Evolutionary conservation across 2,888 invertebrate genomes (phyloP).

Genomic region (Conus canariensis): DNA sequence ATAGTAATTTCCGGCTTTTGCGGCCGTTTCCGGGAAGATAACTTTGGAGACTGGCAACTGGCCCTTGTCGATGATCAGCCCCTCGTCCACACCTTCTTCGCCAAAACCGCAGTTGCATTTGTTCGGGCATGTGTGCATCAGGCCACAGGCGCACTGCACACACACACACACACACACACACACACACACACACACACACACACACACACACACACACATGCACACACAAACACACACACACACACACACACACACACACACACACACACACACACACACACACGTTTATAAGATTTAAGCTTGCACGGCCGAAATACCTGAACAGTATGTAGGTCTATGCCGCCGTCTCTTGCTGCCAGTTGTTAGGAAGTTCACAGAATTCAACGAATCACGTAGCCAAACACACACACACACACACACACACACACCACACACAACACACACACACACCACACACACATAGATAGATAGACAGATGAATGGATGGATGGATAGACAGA

Average conservation of each 20-base stretch:
- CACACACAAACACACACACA: neutral
- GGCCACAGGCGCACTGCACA: constrained; percentile 49
- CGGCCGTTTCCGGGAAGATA: constrained; percentile 22
- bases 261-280: constrained; percentile 19
- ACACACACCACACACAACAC: constrained; percentile 12
- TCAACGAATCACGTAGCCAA: no score
- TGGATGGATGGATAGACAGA: no score
- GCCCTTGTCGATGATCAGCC: constrained; percentile 44
- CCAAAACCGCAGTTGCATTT: constrained; percentile 45
- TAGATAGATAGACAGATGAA: no score
- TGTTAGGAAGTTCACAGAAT: no score
- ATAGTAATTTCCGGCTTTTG: constrained; percentile 30
- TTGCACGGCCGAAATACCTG: no score
- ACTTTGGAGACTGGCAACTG: constrained; percentile 42
- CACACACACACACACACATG: neutral
- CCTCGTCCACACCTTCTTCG: constrained; percentile 35
- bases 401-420: constrained; percentile 19
- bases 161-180: neutral
- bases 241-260: constrained; percentile 15
- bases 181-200: constrained; percentile 11
- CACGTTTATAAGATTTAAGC: neutral
- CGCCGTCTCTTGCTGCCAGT: no score
- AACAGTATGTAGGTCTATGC: no score
- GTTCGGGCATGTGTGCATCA: constrained; percentile 32
- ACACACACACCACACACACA: neutral